Evolutionary conservation across 2,113 vertebrate species (phyloP), one percentile per base, ranked within the genome.

Genomic region (Tupaia chinensis): DNA sequence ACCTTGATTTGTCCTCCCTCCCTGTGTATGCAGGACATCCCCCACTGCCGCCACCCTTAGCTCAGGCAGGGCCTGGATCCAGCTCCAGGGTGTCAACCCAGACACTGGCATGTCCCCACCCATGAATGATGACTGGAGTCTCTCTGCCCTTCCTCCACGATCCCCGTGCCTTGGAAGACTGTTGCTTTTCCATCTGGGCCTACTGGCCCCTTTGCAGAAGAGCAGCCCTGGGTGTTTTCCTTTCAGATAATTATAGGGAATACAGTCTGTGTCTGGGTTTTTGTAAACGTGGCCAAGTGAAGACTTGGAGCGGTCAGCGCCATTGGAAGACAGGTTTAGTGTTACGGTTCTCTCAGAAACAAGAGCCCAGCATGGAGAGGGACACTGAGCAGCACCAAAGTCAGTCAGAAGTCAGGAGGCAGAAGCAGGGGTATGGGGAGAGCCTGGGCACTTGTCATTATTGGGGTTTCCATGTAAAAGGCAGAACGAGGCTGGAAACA

Each of bases 371-470:
- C 44, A 44, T 44, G 44, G 44, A 44, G 44, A 44, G 44, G 44
- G 44, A 44, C 44, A 44, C 44, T 44, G 44, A 44, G 44, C 9
- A 66, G 22, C 7, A 22, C 13, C 5, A 34, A 20, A 1, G 4
- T 16, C 23, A 4, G 3, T 23, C 9, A 19, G 34, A 58, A 4
- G 3, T 23, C 9, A 19, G 34, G 65, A n/a, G 72, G 3, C 17
- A n/a, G 20, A 32, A 9, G 60, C 32, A 9, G 34, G 12, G 23
- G 6, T 3, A 11, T 22, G 9, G n/a, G 53, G 19, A 25, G 10
- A 4, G n/a, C 2, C 1, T 0, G 17, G 65, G 10, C 2, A 8
- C 25, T 25, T 12, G 60, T n/a, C 15, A 0, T 20, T 8, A 29
- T 0, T 23, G 69, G 34, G 16, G 16, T 54, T 20, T 74, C 89